Evolutionary conservation across 2,113 vertebrate genomes (phyloP).

Genomic region (Chelonoidis abingdonii): DNA sequence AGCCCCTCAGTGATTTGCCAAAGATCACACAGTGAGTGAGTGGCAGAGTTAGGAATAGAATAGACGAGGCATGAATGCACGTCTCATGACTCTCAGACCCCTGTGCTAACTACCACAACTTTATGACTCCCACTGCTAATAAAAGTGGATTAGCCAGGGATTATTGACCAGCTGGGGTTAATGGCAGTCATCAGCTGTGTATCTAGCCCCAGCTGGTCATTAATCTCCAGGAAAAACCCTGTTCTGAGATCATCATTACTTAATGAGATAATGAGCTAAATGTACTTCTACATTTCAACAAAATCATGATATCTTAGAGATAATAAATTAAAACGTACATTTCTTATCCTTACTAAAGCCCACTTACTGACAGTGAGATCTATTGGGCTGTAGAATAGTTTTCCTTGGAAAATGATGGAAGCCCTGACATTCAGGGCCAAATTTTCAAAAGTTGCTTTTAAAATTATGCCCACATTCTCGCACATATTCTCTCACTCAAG

Average conservation of each 20-base stretch:
- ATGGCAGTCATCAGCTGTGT: constrained; percentile 67
- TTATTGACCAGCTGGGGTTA: constrained; percentile 75
- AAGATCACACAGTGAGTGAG: neutral
- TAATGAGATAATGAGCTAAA: neutral
- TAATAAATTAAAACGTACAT: neutral
- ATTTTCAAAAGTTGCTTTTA: neutral
- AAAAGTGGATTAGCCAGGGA: constrained; percentile 69
- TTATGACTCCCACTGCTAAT: constrained; percentile 47
- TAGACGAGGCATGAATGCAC: neutral
- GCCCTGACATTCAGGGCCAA: accelerated
- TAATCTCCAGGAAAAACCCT: neutral
- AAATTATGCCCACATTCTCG: accelerated
- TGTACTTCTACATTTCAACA: neutral
- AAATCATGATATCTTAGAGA: neutral
- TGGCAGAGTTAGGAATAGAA: neutral
- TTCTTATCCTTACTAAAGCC: neutral
- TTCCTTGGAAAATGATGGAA: neutral
- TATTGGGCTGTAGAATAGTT: accelerated
- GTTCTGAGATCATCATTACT: constrained; percentile 14
- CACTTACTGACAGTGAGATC: accelerated
- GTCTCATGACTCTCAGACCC: neutral
- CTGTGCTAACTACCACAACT: neutral
- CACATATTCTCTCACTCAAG: accelerated
- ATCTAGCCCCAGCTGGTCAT: constrained; percentile 55
- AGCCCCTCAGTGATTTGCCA: neutral